These are phyloP conservation scores for Strigops habroptila DNA, from an alignment of 2,113 vertebrate species.

Conservation along the genomic window DNA sequence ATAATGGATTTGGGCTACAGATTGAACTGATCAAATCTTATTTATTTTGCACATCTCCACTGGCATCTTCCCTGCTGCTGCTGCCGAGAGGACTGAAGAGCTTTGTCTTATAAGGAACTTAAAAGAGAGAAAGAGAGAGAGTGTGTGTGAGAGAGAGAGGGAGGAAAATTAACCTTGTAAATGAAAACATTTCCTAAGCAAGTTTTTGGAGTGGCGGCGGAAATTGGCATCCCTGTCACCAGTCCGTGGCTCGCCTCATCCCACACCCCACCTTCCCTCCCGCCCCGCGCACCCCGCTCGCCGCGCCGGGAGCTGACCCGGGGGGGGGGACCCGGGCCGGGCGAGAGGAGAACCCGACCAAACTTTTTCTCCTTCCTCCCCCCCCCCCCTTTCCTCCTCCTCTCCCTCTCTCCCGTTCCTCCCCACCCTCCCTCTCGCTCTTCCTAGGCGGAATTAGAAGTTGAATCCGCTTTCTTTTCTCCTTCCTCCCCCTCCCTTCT, in stretches of 20 bases:
- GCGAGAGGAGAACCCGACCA: slow-evolving; percentile 31
- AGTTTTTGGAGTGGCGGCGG: slow-evolving; percentile 71
- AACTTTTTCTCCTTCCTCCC: slow-evolving; percentile 63
- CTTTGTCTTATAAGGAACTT: slow-evolving; percentile 74
- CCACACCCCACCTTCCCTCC: slow-evolving; percentile 66
- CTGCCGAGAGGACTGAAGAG: slow-evolving; percentile 63
- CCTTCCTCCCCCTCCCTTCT: neutral
- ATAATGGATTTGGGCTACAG: slow-evolving; percentile 70
- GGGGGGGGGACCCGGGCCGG: slow-evolving; percentile 46
- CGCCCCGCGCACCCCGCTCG: slow-evolving; percentile 65
- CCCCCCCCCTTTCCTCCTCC: neutral
- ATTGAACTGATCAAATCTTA: slow-evolving; percentile 65
- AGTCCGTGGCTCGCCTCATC: slow-evolving; percentile 60
- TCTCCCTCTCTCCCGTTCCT: neutral
- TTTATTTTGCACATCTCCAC: slow-evolving; percentile 64
- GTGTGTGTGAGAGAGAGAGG: slow-evolving; percentile 27
- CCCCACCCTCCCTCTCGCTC: neutral
- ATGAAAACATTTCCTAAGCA: slow-evolving; percentile 73
- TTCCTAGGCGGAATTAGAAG: neutral
- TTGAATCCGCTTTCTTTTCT: neutral
- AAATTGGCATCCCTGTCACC: slow-evolving; percentile 66
- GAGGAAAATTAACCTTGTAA: slow-evolving; percentile 67
- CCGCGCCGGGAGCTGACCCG: slow-evolving; percentile 62
- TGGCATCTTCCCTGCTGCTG: slow-evolving; percentile 68
- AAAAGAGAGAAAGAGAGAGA: slow-evolving; percentile 37